Evolutionary conservation across 2,113 vertebrate species (phyloP), one percentile per base, ranked within the genome.

Genomic region (Ariopsis seemanni): DNA sequence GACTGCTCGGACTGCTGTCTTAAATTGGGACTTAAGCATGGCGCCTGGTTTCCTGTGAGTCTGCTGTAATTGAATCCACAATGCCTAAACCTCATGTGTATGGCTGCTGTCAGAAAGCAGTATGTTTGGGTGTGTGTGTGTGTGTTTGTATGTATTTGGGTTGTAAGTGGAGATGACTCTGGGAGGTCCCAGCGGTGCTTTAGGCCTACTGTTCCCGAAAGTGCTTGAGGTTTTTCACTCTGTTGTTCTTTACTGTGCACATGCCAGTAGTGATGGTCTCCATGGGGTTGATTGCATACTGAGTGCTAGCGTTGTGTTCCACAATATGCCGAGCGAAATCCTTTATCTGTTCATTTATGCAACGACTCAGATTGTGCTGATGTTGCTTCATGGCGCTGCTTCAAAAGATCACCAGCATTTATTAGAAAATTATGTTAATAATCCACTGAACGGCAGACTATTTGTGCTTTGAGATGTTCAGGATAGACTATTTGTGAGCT

Each of bases 151-250:
- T 75, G 53, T 71, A 30, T 86, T 75, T 83, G 78, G 25, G 50
- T 84, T 89, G 72, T 84, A 83, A 87, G 22, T 52, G 79, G 62
- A 86, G 60, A 86, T 65, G 69, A 77, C 86, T 87, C 80, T 83
- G 69, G 86, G 80, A 83, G 81, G 69, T 87, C 86, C 86, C 86
- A 52, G 58, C 22, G 71, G 80, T 75, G 81, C 86, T 83, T 42
- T 83, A 75, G 42, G 60, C 69, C 48, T 83, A 65, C 86, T 87
- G 81, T 83, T 87, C 86, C 69, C 72, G 80, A 82, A 87, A 87
- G 86, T 77, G 86, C 86, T 83, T 55, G 69, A 55, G 71, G 80
- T 83, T 87, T 87, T 87, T 83, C 80, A 77, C 69, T 83, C 80
- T 86, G 75, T 71, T 72, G 63, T 18, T 63, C 69, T 62, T 25